Conservation (phyloP, 2,113 vertebrate species). For the Regulus satrapa region DNA sequence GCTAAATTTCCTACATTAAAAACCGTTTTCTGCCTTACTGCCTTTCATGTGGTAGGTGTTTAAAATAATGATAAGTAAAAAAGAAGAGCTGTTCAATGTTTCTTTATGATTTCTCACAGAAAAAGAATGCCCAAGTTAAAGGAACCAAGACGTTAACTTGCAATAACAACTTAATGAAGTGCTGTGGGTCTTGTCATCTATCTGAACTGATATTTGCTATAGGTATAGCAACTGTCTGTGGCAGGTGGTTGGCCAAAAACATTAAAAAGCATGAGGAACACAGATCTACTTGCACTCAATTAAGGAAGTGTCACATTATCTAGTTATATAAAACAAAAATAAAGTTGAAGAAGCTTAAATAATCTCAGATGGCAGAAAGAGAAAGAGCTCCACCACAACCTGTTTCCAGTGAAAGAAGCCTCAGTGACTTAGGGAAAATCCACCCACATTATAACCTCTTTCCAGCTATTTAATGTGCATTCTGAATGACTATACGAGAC, state of each 20-base stretch:
- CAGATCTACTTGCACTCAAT: not conserved
- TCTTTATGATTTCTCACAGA: not conserved
- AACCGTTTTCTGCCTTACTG: not conserved
- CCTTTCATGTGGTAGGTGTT: not conserved
- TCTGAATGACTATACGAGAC: conserved; percentile 4
- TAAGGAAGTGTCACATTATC: not conserved
- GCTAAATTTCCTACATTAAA: not conserved
- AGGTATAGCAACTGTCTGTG: not conserved
- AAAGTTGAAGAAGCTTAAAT: conserved; percentile 7
- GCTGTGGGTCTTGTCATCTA: not conserved
- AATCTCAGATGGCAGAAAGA: not conserved
- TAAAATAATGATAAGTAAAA: not conserved
- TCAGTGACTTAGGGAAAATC: not conserved
- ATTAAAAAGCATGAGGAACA: not conserved
- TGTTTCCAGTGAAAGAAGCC: not conserved
- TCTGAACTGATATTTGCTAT: not conserved
- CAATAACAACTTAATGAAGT: not conserved
- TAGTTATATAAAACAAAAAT: not conserved
- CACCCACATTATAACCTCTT: not conserved
- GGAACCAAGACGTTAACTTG: not conserved
- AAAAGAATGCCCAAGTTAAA: not conserved
- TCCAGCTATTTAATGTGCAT: conserved; percentile 31
- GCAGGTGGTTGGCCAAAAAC: not conserved
- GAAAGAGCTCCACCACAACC: not conserved
- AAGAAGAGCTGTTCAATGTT: not conserved